These are phyloP conservation scores for Cosmia trapezina DNA, from an alignment of 2,888 invertebrate species.

Conservation along the genomic window DNA sequence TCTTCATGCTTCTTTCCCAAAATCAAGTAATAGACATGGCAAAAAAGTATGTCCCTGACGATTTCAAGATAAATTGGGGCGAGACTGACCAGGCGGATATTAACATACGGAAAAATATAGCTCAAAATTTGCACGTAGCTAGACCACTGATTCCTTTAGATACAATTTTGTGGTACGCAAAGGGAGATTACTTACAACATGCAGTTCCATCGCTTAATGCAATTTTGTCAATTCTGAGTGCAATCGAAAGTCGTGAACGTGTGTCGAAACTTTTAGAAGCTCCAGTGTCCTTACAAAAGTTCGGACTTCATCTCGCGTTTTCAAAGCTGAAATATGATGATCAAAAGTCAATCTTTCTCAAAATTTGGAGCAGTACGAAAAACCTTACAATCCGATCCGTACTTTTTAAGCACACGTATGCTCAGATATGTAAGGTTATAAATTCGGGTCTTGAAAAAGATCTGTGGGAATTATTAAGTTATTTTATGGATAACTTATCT, in stretches of 20 bases:
- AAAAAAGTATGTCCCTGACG: conserved; percentile 72
- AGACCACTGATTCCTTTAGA: conserved; percentile 76
- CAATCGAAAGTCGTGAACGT: conserved; percentile 59
- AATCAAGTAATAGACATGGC: conserved; percentile 71
- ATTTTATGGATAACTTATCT: conserved; percentile 73
- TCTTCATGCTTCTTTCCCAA: conserved; percentile 73
- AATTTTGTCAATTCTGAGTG: conserved; percentile 72
- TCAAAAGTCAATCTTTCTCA: no score
- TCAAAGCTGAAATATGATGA: conserved; percentile 53
- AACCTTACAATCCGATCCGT: conserved; percentile 73
- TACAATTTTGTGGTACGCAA: conserved; percentile 76
- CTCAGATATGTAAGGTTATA: conserved; percentile 70
- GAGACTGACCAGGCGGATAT: conserved; percentile 71
- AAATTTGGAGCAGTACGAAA: conserved; percentile 73
- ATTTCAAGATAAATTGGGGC: conserved; percentile 78
- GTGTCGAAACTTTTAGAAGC: conserved; percentile 72
- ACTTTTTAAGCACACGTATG: conserved; percentile 72
- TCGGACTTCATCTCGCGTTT: conserved; percentile 73
- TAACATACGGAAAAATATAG: conserved; percentile 76
- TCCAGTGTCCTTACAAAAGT: conserved; percentile 78
- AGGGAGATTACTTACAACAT: conserved; percentile 82
- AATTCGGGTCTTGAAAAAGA: conserved; percentile 61
- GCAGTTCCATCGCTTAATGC: conserved; percentile 75
- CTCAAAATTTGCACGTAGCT: conserved; percentile 75
- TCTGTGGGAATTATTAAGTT: conserved; percentile 68